Evolutionary conservation across 2,113 vertebrate species (phyloP), one percentile per base, ranked within the genome.

Genomic region (Catagonus wagneri): DNA sequence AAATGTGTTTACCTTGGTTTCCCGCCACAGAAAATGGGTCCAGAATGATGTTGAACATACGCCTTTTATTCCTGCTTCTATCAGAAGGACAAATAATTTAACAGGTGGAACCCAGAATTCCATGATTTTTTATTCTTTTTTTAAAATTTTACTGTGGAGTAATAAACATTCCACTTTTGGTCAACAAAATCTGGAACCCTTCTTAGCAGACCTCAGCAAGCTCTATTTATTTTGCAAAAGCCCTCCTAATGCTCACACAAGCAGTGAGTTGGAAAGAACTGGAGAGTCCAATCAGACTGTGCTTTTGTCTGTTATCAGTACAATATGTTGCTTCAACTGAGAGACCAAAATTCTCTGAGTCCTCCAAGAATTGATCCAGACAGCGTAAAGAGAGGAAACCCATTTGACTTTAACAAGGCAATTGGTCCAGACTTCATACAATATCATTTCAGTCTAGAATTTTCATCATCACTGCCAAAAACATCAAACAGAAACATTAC

Each of bases 1-100:
- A 98, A 98, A 98, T 98, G 96, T 99, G 98, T 98, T 99, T 99
- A 98, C 98, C 97, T 99, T 99, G 98, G 98, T 98, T 96, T 97
- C 93, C 92, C 74, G 98, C 98, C 98, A 98, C 94, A 95, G 83
- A 98, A 98, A 97, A 97, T 97, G 96, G 96, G 89, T 97, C 96
- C 97, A 98, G 97, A 98, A 97, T 98, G 98, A 98, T 98, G 98
- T 98, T 98, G 98, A 99, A 98, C 98, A 98, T 98, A 98, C 89
- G 98, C 97, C 97, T 98, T 98, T 98, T 97, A 97, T 91, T 98
- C 95, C 93, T 97, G 92, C 97, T 98, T 98, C 97, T 96, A 96
- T 93, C 86, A 97, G 93, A 96, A 97, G 96, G 93, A 98, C 98
- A 99, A 98, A 98, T 98, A 98, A 98, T 98, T 98, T 98, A 98